A percentile compares a stretch with the other conserved stretches of the same genome.
phyloP scores from a whole-genome alignment of 2,888 invertebrate species.

The Suillia variegata region DNA sequence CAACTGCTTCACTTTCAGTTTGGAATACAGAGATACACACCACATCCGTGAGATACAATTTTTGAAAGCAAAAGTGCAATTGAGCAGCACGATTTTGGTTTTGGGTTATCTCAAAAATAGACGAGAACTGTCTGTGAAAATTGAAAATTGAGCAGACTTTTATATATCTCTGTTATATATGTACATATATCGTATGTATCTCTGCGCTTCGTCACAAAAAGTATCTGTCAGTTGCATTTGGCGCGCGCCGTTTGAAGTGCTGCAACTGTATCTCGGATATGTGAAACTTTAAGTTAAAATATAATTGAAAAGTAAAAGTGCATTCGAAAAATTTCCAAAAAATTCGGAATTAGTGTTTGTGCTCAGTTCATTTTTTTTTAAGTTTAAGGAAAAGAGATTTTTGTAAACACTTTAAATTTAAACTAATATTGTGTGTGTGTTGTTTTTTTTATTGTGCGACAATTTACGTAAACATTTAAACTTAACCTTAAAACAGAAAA shows the following conservation, averaged over 20 bases:
- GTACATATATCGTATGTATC: no score
- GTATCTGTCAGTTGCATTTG: conserved; percentile 49
- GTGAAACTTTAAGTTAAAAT: no score
- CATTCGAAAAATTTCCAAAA: conserved; percentile 9
- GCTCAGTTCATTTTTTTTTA: conserved; percentile 21
- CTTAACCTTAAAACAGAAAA: conserved; percentile 38
- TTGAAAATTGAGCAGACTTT: neutral
- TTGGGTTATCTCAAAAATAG: no score
- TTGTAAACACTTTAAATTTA: conserved; percentile 10
- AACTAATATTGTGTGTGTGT: no score
- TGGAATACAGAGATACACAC: no score
- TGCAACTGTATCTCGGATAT: conserved; percentile 34
- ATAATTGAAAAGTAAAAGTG: conserved; percentile 3
- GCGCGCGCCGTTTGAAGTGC: conserved; percentile 41
- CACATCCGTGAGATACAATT: no score
- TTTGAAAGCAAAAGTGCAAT: no score
- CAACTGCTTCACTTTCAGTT: no score
- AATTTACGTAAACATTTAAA: conserved; percentile 45
- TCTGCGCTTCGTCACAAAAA: no score
- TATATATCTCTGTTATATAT: no score
- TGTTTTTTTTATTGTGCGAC: conserved; percentile 12
- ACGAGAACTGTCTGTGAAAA: no score
- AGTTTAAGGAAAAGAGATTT: neutral
- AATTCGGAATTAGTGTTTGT: conserved; percentile 22
- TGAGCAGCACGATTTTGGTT: no score